Conservation (phyloP, 1,140 invertebrate genomes). For the Araneus ventricosus region DNA sequence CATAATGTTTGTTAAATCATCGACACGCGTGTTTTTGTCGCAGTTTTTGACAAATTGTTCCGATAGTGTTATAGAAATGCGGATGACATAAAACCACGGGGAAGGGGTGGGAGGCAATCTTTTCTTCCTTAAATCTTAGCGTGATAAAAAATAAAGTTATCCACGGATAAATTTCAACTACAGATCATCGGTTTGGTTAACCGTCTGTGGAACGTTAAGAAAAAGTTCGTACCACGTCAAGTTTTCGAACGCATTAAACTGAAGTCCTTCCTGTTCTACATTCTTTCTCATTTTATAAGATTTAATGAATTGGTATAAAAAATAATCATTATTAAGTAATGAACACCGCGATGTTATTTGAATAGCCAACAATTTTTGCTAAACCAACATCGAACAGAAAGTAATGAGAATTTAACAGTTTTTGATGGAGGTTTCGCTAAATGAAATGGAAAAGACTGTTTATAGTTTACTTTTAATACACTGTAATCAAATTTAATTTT, state of each 20-base stretch:
- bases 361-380: background rate
- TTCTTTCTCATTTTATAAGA: background rate
- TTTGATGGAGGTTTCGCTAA: background rate
- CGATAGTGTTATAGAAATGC: conserved; percentile 26
- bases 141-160: background rate
- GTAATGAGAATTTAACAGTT: background rate
- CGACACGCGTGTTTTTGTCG: conserved; percentile 69
- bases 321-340: background rate
- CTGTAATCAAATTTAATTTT: no score
- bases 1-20: conserved; percentile 70
- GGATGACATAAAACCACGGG: background rate
- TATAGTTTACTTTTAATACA: no score
- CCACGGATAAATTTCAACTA: background rate
- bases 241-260: background rate
- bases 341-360: background rate
- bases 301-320: background rate
- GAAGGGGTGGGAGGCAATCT: background rate
- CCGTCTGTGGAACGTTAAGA: background rate
- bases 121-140: background rate
- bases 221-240: background rate
- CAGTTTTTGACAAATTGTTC: conserved; percentile 60
- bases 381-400: no score
- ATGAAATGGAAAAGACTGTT: no score
- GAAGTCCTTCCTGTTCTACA: background rate
- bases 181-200: conserved; percentile 15